A percentile compares a stretch with the other conserved stretches of the same genome.
Evolutionary conservation across 2,888 invertebrate species (phyloP).

Genomic region (Deladenus siricidicola): DNA sequence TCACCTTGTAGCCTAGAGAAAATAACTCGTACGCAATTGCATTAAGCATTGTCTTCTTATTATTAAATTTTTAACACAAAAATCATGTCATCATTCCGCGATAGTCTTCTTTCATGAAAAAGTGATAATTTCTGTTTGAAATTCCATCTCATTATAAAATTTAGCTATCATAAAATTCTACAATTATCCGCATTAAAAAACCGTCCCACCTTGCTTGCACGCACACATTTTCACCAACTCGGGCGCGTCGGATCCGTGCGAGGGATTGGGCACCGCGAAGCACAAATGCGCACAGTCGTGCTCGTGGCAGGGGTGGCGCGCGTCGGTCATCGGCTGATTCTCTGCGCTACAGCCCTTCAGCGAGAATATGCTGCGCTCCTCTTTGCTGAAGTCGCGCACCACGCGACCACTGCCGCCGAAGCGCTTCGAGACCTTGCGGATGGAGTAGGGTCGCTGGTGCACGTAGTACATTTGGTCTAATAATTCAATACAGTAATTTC

Average conservation of each 20-base stretch:
- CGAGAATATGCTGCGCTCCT: conserved; percentile 46
- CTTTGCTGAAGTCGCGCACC: conserved; percentile 43
- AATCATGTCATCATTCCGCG: no score
- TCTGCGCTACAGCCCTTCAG: conserved; percentile 45
- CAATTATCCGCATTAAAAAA: no score
- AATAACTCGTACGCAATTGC: no score
- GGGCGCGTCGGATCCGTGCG: conserved; percentile 11
- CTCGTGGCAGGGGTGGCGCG: conserved; percentile 58
- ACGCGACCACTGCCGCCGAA: conserved; percentile 61
- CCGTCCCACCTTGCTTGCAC: conserved; percentile 41
- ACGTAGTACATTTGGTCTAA: conserved; percentile 86
- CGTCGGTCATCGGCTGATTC: conserved; percentile 49
- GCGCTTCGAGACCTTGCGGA: conserved; percentile 72
- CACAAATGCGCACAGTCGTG: conserved; percentile 91
- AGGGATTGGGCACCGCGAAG: conserved; percentile 59
- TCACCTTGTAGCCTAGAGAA: conserved; percentile 39
- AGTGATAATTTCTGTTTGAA: no score
- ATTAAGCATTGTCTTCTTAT: no score
- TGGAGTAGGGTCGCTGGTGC: conserved; percentile 90
- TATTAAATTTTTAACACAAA: no score
- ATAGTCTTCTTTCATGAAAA: no score
- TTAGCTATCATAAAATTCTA: no score
- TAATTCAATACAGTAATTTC: no score
- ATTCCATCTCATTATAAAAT: no score
- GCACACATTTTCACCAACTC: conserved; percentile 42